These are phyloP conservation scores for Phylloscopus collybita DNA, from an alignment of 2,797 vertebrate genomes.

Conservation along the genomic window DNA sequence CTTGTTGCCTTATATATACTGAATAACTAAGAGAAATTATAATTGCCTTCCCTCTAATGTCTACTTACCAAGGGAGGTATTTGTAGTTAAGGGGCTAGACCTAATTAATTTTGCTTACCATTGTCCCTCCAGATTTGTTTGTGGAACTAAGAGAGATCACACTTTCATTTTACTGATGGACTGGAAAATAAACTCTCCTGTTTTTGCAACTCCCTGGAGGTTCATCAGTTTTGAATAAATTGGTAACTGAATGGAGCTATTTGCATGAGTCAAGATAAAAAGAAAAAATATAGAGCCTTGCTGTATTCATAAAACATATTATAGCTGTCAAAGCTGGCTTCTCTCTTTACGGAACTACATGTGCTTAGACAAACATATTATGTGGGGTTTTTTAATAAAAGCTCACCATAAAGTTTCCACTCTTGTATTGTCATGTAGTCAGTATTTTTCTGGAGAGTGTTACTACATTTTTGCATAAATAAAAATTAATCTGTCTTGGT, in stretches of 20 bases:
- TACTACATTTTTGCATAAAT: neutral
- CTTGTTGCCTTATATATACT: neutral
- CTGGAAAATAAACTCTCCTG: constrained; percentile 36
- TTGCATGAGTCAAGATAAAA: neutral
- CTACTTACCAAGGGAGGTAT: neutral
- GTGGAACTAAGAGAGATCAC: neutral
- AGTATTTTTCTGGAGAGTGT: neutral
- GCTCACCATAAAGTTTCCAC: neutral
- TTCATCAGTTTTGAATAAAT: constrained; percentile 53
- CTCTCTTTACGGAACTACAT: neutral
- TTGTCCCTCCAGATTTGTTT: constrained; percentile 8
- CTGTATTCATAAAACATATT: neutral
- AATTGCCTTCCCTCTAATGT: neutral
- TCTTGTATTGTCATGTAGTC: neutral
- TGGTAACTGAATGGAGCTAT: constrained; percentile 3
- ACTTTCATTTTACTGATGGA: constrained; percentile 12
- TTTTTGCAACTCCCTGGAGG: neutral
- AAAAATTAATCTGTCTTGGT: neutral
- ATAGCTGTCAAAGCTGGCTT: neutral
- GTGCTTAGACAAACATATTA: neutral
- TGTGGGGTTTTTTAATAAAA: neutral
- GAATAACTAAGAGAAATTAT: neutral
- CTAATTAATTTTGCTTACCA: constrained; percentile 24
- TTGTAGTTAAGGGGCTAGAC: neutral
- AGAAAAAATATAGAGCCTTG: neutral